Conservation (phyloP, 2,888 invertebrate species). For the Mimumesa dahlbomi region DNA sequence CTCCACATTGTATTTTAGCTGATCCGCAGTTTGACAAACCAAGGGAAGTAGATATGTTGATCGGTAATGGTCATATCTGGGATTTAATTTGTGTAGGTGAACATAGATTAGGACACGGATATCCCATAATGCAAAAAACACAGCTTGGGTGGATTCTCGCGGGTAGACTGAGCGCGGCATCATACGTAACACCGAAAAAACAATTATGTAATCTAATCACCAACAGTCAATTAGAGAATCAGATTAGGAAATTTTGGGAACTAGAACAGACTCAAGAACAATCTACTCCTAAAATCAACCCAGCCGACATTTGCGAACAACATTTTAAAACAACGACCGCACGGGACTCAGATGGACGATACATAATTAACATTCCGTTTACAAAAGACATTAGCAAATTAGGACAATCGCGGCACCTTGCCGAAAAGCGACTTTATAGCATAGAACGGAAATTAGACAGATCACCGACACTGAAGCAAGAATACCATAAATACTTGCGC, state of each 20-base stretch:
- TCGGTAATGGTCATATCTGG: neutral
- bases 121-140: neutral
- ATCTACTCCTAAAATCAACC: neutral
- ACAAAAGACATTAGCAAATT: neutral
- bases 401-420: neutral
- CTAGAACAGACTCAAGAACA: neutral
- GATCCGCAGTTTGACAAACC: neutral
- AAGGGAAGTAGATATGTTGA: neutral
- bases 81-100: neutral
- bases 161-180: neutral
- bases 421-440: neutral
- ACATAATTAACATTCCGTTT: neutral
- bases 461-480: too few species aligned
- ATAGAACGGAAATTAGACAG: neutral
- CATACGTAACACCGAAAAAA: neutral
- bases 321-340: neutral
- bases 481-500: too few species aligned
- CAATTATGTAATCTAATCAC: neutral
- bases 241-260: slow-evolving; percentile 1
- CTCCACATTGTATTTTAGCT: neutral
- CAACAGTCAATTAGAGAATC: neutral
- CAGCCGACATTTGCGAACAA: neutral
- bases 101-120: neutral
- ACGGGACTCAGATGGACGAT: neutral
- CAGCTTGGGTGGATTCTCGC: neutral